Conservation (phyloP, 2,797 vertebrate species). For the Nannoperca obscura region DNA sequence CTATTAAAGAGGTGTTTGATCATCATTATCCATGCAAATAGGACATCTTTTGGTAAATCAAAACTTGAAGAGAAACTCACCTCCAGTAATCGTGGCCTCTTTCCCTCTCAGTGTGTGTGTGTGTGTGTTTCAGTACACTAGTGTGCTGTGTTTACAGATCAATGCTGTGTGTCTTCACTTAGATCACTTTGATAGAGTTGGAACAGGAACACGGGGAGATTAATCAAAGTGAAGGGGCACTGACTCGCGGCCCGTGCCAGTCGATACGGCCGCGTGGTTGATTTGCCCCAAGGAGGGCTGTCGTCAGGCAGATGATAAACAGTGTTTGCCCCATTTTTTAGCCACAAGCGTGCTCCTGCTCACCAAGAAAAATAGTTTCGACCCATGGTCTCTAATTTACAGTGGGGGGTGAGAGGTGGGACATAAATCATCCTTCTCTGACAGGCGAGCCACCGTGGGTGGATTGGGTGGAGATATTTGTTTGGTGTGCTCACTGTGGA, state of each 20-base stretch:
- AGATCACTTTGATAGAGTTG: constrained; percentile 84
- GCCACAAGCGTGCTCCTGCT: constrained; percentile 83
- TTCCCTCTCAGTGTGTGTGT: constrained; percentile 26
- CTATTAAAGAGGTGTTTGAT: not conserved
- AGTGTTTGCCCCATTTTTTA: constrained; percentile 84
- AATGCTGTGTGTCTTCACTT: constrained; percentile 81
- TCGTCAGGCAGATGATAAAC: constrained; percentile 86
- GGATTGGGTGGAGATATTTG: constrained; percentile 63
- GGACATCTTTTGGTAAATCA: not conserved
- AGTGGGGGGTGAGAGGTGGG: constrained; percentile 80
- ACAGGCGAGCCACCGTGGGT: constrained; percentile 61
- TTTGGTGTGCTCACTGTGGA: constrained; percentile 47
- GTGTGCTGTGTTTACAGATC: constrained; percentile 77
- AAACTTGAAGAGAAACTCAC: constrained; percentile 10
- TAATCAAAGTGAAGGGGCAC: constrained; percentile 85
- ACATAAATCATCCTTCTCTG: constrained; percentile 84
- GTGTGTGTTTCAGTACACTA: constrained; percentile 43
- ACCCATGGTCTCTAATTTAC: constrained; percentile 86
- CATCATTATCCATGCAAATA: not conserved
- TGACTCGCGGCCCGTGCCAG: constrained; percentile 81
- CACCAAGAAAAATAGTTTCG: constrained; percentile 86
- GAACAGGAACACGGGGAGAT: constrained; percentile 79
- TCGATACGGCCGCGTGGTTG: constrained; percentile 79
- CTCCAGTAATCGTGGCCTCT: not conserved
- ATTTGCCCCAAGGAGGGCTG: constrained; percentile 79